These are phyloP conservation scores for Synanceia verrucosa DNA, from an alignment of 2,797 vertebrate species.

Conservation along the genomic window DNA sequence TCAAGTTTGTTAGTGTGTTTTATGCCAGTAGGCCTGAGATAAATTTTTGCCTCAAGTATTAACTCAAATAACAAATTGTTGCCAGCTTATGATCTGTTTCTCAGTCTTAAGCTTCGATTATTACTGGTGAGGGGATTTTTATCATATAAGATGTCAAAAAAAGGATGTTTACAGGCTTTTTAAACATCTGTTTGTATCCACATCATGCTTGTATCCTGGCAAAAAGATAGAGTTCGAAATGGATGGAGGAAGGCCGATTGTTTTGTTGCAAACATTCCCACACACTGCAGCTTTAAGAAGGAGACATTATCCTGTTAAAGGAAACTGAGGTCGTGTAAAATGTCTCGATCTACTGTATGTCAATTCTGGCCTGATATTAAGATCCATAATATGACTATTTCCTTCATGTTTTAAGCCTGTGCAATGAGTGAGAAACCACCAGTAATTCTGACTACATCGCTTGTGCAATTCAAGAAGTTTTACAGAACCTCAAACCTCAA, in stretches of 20 bases:
- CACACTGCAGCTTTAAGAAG: not conserved
- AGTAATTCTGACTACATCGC: not conserved
- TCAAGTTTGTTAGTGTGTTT: conserved; percentile 38
- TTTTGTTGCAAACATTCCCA: not conserved
- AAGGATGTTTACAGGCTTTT: not conserved
- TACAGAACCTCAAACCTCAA: not conserved
- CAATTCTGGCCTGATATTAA: not conserved
- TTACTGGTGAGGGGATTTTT: not conserved
- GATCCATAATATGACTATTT: not conserved
- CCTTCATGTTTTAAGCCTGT: not conserved
- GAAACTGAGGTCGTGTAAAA: not conserved
- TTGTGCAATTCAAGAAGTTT: conserved; percentile 55
- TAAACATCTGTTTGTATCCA: not conserved
- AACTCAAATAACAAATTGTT: conserved; percentile 31
- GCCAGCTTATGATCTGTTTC: not conserved
- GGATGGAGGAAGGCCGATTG: not conserved
- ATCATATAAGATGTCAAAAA: not conserved
- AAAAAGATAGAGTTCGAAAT: not conserved
- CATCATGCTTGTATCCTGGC: not conserved
- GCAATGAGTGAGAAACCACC: not conserved
- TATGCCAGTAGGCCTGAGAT: conserved; percentile 10
- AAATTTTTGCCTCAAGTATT: conserved; percentile 9
- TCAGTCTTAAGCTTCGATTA: conserved; percentile 1
- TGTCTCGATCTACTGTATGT: not conserved
- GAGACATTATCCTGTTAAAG: not conserved